A percentile compares a stretch with the other conserved stretches of the same genome.
Evolutionary conservation across 2,797 vertebrate species (phyloP).

Genomic region (Sternarchorhynchus goeldii): DNA sequence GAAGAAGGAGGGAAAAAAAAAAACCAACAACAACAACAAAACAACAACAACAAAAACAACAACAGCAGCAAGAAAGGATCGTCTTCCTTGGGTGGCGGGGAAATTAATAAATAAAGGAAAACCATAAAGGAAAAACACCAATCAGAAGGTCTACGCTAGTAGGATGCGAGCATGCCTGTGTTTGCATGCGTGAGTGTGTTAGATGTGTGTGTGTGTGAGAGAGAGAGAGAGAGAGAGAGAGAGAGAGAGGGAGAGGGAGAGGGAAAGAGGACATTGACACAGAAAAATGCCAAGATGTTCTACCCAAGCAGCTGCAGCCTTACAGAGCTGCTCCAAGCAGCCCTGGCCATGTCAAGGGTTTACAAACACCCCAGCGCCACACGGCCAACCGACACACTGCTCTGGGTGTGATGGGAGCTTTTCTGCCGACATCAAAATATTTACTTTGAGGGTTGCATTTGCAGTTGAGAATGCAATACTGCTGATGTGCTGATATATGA

Average conservation of each 20-base stretch:
- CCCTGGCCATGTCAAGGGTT: conserved; percentile 66
- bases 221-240: conserved; percentile 43
- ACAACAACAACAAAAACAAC: conserved; percentile 32
- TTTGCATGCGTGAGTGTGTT: conserved; percentile 55
- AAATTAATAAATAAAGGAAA: conserved; percentile 67
- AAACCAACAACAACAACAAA: conserved; percentile 37
- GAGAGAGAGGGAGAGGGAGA: conserved; percentile 63
- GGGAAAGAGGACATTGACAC: conserved; percentile 65
- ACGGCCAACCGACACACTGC: conserved; percentile 54
- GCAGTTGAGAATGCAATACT: conserved; percentile 23
- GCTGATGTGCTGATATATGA: conserved; percentile 21
- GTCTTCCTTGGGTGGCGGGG: conserved; percentile 68
- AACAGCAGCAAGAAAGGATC: conserved; percentile 49
- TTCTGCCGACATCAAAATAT: conserved; percentile 50
- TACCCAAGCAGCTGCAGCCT: conserved; percentile 79
- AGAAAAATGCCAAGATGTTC: conserved; percentile 74
- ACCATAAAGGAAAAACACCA: conserved; percentile 61
- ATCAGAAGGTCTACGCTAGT: conserved; percentile 61
- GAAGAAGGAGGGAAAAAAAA: conserved; percentile 13
- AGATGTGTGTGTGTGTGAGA: conserved; percentile 60
- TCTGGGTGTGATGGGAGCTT: conserved; percentile 53
- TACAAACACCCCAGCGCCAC: conserved; percentile 62
- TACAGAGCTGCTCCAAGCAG: conserved; percentile 66
- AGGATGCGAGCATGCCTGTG: conserved; percentile 63
- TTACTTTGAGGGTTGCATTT: conserved; percentile 46